Evolutionary conservation across 2,797 vertebrate species (phyloP), one percentile per base, ranked within the genome.

Genomic region (Peromyscus nudipes): DNA sequence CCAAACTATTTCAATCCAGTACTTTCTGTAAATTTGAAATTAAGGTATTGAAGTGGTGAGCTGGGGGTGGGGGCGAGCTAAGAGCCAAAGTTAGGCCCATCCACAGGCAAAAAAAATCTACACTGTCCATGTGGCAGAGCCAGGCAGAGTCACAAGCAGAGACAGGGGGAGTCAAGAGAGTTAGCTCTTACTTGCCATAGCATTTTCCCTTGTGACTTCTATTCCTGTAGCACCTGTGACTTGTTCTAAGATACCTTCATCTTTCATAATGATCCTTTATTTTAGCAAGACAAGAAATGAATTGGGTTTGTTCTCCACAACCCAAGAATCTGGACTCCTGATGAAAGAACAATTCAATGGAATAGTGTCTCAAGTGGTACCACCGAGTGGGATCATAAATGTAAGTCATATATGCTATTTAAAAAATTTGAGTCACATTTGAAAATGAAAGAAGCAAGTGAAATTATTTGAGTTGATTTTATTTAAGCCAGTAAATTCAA

Each of bases 181-280:
- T n/a, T n/a, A n/a, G 1, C 14, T 49, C 3, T 31, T 81, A 23
- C 57, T 34, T 19, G 13, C 64, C 67, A 19, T 82, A 49, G 23
- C 16, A 4, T 46, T 31, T 73, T 81, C 37, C 37, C 34, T 5
- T 80, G 25, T 75, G 69, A 84, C n/a, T 88, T 62, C 69, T 75
- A 13, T 89, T 93, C 64, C 90, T 89, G 0, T 11, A 21, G 65
- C 49, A 23, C 46, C 52, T 91, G 14, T 4, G 8, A 57, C 62
- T 89, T 16, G 37, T 89, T 29, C 49, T 60, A n/a, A 25, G 13
- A 34, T 37, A 57, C 0, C 55, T 55, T 55, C 83, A 55, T 69
- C 89, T 92, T 84, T 96, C 76, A 90, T 37, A 87, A 64, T 52
- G 65, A 92, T n/a, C 75, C 12, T 27, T 93, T 76, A 57, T n/a